Evolutionary conservation across 2,113 vertebrate species (phyloP).

Genomic region (Melanerpes aurifrons): DNA sequence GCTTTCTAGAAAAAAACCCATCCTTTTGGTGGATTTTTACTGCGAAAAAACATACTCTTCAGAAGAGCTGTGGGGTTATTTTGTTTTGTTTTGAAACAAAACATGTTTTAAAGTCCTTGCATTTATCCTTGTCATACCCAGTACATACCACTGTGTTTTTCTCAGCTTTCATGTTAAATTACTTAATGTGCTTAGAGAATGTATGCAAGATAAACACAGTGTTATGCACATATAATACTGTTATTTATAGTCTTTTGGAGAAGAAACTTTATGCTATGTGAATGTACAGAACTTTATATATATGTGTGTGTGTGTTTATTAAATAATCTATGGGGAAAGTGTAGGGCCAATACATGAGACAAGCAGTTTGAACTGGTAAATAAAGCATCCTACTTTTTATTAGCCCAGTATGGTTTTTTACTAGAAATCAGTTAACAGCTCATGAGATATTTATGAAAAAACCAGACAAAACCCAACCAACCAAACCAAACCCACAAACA

Average conservation of each 20-base stretch:
- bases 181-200: neutral
- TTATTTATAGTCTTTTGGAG: neutral
- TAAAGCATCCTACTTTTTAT: neutral
- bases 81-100: neutral
- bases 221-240: neutral
- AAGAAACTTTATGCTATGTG: neutral
- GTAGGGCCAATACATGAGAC: neutral
- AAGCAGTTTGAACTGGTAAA: neutral
- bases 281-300: too few species aligned
- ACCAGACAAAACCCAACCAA: too few species aligned
- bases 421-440: neutral
- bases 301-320: neutral
- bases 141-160: neutral
- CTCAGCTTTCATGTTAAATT: neutral
- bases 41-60: neutral
- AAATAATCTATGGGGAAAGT: neutral
- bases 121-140: neutral
- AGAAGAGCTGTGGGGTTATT: neutral
- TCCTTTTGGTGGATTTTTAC: neutral
- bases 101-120: neutral
- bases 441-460: neutral
- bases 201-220: neutral
- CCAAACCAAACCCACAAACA: too few species aligned
- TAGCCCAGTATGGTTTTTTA: neutral
- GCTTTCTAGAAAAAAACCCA: neutral